These are phyloP conservation scores for Dendrocincla tyrannina DNA, from an alignment of 2,797 vertebrate genomes.

Conservation along the genomic window DNA sequence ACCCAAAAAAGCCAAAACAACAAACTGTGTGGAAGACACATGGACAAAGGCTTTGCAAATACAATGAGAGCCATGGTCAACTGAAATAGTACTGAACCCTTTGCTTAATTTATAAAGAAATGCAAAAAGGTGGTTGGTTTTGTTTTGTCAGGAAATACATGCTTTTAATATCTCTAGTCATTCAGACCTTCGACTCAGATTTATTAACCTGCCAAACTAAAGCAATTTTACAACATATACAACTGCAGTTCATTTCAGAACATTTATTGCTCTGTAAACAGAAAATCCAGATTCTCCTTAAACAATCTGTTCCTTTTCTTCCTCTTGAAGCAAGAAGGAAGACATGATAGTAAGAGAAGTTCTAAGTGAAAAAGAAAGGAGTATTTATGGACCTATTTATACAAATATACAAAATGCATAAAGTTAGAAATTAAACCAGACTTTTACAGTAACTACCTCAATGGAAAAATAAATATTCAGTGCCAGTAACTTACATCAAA, in stretches of 20 bases:
- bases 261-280: constrained; percentile 43
- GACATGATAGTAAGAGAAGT: background rate
- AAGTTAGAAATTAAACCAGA: background rate
- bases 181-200: constrained; percentile 41
- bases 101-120: constrained; percentile 27
- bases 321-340: background rate
- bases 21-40: background rate
- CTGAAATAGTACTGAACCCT: background rate
- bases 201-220: constrained; percentile 62
- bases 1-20: background rate
- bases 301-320: background rate
- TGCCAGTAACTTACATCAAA: background rate
- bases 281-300: constrained; percentile 29
- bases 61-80: background rate
- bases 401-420: background rate
- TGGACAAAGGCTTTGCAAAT: background rate
- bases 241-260: constrained; percentile 45
- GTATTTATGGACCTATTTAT: background rate
- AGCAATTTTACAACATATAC: constrained; percentile 42
- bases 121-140: background rate
- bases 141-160: background rate
- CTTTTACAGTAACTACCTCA: background rate
- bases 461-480: background rate
- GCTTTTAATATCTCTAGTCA: constrained; percentile 48
- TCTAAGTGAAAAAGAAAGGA: background rate